phyloP scores from a whole-genome alignment of 2,113 vertebrate genomes.

The Ammodytes dubius region DNA sequence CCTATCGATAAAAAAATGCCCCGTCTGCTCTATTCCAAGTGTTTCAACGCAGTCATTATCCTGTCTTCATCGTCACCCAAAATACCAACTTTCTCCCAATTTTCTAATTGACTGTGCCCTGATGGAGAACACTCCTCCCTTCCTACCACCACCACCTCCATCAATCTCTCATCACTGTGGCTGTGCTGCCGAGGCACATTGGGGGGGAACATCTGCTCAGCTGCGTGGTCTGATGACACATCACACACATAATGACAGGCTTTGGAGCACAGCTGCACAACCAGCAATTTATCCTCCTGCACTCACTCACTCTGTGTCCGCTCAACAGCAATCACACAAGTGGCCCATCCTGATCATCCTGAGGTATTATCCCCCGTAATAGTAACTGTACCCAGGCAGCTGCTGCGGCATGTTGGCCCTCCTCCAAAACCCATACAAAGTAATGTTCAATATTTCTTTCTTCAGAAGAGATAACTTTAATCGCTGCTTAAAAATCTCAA shows the following conservation, averaged over 20 bases:
- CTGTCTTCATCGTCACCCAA: slow-evolving; percentile 38
- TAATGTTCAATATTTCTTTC: background rate
- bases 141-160: slow-evolving; percentile 25
- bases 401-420: slow-evolving; percentile 6
- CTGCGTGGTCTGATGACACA: slow-evolving; percentile 74
- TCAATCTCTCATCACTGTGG: slow-evolving; percentile 55
- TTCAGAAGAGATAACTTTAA: background rate
- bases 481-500: background rate
- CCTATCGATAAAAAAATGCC: background rate
- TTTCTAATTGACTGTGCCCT: slow-evolving; percentile 11
- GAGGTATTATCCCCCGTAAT: slow-evolving; percentile 1
- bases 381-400: background rate
- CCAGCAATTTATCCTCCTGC: slow-evolving; percentile 46
- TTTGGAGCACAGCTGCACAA: slow-evolving; percentile 74
- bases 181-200: slow-evolving; percentile 31
- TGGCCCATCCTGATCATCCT: slow-evolving; percentile 4
- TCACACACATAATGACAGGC: slow-evolving; percentile 79
- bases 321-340: slow-evolving; percentile 31
- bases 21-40: background rate
- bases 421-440: background rate
- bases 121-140: slow-evolving; percentile 47
- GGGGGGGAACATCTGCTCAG: slow-evolving; percentile 74
- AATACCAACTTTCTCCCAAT: slow-evolving; percentile 49
- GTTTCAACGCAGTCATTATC: slow-evolving; percentile 11
- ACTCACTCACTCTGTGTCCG: slow-evolving; percentile 12